Evolutionary conservation across 2,797 vertebrate genomes (phyloP).

Genomic region (Coracias cyanogaster): DNA sequence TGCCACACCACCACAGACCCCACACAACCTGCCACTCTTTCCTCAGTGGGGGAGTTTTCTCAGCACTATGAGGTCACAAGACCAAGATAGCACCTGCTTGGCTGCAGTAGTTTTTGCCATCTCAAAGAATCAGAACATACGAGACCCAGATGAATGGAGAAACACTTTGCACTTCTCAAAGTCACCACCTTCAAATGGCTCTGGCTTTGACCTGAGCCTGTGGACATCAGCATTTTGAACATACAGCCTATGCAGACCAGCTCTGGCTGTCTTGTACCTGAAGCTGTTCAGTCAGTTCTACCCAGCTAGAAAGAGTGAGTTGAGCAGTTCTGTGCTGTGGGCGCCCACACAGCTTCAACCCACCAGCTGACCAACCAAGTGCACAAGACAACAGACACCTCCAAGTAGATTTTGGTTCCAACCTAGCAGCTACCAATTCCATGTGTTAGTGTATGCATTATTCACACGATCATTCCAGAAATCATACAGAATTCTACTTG

Average conservation of each 20-base stretch:
- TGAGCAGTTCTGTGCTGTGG: rapidly evolving
- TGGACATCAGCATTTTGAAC: not conserved
- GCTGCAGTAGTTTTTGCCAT: not conserved
- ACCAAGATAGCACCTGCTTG: not conserved
- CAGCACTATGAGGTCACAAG: not conserved
- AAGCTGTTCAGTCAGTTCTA: not conserved
- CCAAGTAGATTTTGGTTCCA: not conserved
- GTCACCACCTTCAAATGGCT: not conserved
- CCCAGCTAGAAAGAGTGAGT: not conserved
- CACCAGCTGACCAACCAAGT: not conserved
- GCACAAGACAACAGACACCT: not conserved
- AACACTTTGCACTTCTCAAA: not conserved
- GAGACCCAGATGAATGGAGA: not conserved
- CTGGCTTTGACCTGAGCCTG: not conserved
- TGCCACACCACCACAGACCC: not conserved
- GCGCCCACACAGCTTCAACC: not conserved
- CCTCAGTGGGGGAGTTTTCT: not conserved
- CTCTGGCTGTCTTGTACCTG: rapidly evolving
- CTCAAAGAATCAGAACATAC: not conserved
- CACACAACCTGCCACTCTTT: rapidly evolving
- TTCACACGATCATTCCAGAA: not conserved
- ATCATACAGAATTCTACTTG: not conserved
- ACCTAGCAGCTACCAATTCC: not conserved
- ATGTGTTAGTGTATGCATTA: not conserved
- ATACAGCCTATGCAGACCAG: not conserved